These are phyloP conservation scores for Neosilurus mollespiculum DNA, from an alignment of 2,797 vertebrate species.

Conservation along the genomic window DNA sequence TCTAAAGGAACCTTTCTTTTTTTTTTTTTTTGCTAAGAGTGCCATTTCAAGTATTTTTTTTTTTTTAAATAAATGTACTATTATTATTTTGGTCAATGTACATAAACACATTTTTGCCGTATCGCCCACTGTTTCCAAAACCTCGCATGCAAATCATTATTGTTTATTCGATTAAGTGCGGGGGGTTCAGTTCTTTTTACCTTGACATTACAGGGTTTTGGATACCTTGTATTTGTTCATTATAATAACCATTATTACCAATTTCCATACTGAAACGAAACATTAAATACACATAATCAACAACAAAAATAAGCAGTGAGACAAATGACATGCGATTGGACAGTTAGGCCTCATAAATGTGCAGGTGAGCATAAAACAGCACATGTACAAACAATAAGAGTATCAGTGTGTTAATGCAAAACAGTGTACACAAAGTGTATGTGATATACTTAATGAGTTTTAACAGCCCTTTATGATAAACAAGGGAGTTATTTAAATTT, in stretches of 20 bases:
- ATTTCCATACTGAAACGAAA: conserved; percentile 93
- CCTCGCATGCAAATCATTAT: conserved; percentile 62
- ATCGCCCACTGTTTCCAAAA: conserved; percentile 30
- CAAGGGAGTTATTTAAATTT: conserved; percentile 66
- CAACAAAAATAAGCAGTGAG: conserved; percentile 52
- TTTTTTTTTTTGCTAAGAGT: neutral
- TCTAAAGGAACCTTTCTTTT: too few species aligned
- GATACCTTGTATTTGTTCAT: conserved; percentile 86
- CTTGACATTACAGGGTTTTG: conserved; percentile 88
- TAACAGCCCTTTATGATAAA: conserved; percentile 72
- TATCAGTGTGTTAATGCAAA: conserved; percentile 49
- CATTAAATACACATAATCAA: conserved; percentile 62
- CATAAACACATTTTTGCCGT: neutral
- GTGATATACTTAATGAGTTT: conserved; percentile 61
- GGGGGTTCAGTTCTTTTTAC: conserved; percentile 73
- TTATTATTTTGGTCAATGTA: neutral
- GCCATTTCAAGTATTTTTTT: neutral
- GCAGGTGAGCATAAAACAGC: conserved; percentile 51
- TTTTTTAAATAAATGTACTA: neutral
- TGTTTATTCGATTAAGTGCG: conserved; percentile 16
- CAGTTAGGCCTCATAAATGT: conserved; percentile 29
- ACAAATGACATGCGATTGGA: conserved; percentile 63
- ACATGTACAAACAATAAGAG: conserved; percentile 59
- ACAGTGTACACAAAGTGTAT: conserved; percentile 58
- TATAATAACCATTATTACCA: conserved; percentile 99